phyloP scores from a whole-genome alignment of 2,113 vertebrate species.

The Herpetotheres cachinnans region DNA sequence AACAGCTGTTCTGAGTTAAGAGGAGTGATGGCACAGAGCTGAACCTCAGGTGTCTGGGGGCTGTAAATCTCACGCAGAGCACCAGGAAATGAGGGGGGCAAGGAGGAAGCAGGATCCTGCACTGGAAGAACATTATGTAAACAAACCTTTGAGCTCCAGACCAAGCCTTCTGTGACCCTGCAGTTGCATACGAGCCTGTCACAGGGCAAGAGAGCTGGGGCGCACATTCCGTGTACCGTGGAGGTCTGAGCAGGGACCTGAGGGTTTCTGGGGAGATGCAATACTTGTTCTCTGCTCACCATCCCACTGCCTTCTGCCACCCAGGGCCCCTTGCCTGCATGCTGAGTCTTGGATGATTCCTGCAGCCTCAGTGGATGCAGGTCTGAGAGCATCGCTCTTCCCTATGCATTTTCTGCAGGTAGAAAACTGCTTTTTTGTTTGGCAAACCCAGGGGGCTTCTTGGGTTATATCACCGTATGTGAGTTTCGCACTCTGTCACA shows the following conservation, averaged over 20 bases:
- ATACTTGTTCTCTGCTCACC: not conserved
- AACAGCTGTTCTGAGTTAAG: not conserved
- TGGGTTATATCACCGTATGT: not conserved
- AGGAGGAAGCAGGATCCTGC: not conserved
- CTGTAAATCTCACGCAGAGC: not conserved
- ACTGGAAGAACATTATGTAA: not conserved
- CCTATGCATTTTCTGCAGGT: not conserved
- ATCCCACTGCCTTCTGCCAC: not conserved
- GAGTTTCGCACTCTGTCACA: not conserved
- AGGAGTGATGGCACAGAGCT: not conserved
- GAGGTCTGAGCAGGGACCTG: not conserved
- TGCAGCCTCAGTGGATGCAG: not conserved
- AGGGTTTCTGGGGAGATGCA: not conserved
- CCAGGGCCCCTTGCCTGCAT: not conserved
- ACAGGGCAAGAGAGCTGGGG: not conserved
- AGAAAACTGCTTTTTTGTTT: not conserved
- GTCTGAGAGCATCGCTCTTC: not conserved
- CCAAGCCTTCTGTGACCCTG: not conserved
- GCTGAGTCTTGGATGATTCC: not conserved
- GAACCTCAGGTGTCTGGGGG: accelerated
- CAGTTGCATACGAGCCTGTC: not conserved
- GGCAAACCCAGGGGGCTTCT: not conserved
- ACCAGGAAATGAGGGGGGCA: not conserved
- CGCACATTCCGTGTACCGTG: accelerated
- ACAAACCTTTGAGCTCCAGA: not conserved